Evolutionary conservation across 2,888 invertebrate species (phyloP).

Genomic region (Lacanobia wlatinum): DNA sequence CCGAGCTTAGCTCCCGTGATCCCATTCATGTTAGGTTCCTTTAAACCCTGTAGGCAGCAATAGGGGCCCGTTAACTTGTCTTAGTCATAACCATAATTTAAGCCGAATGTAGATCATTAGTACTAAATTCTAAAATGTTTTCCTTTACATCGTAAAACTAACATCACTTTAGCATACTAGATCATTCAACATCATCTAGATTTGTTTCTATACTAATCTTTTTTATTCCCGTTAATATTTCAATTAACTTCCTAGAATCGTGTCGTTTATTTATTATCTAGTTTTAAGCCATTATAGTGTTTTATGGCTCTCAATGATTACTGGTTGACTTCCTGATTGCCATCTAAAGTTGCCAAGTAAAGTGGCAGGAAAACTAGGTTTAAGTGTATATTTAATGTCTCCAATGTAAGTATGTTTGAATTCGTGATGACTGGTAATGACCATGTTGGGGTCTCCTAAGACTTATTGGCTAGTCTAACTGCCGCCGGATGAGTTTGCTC

Average conservation of each 20-base stretch:
- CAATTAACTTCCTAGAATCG: slow-evolving; percentile 45
- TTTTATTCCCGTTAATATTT: slow-evolving; percentile 38
- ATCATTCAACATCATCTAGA: slow-evolving; percentile 41
- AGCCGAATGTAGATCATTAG: no score
- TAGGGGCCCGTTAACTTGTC: no score
- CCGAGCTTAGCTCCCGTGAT: no score
- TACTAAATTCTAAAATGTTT: slow-evolving; percentile 20
- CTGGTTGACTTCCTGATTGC: slow-evolving; percentile 3
- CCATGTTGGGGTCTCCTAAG: not conserved
- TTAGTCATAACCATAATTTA: no score
- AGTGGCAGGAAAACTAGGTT: slow-evolving; percentile 3
- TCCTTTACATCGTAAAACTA: slow-evolving; percentile 34
- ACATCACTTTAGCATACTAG: slow-evolving; percentile 22
- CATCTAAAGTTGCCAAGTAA: not conserved
- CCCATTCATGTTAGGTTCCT: no score
- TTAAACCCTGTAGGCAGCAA: no score
- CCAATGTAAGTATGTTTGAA: slow-evolving; percentile 3
- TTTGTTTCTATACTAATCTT: slow-evolving; percentile 38
- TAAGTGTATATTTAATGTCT: slow-evolving; percentile 5
- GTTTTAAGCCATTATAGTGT: no score
- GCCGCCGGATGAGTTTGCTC: not conserved
- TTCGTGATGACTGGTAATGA: not conserved
- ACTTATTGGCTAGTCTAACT: not conserved
- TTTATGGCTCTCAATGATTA: slow-evolving; percentile 1
- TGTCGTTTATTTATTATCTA: slow-evolving; percentile 5